phyloP scores from a whole-genome alignment of 2,797 vertebrate genomes.

The Argya squamiceps region DNA sequence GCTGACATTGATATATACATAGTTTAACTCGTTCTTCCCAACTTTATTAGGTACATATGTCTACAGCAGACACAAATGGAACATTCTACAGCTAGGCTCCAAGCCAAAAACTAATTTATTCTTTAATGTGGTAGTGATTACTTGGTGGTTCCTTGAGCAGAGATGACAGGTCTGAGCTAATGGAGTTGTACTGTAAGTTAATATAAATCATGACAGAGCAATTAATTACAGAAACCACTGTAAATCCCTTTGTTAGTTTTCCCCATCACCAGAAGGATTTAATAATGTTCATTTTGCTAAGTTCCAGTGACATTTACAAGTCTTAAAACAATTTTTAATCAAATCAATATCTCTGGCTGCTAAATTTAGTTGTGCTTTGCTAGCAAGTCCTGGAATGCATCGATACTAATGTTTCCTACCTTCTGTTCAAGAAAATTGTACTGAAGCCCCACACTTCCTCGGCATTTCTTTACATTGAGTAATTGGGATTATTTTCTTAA shows the following conservation, averaged over 20 bases:
- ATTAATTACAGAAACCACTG: constrained; percentile 86
- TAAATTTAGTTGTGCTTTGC: constrained; percentile 79
- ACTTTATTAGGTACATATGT: constrained; percentile 85
- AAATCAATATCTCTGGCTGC: constrained; percentile 83
- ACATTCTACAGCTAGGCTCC: constrained; percentile 80
- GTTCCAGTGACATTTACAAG: constrained; percentile 86
- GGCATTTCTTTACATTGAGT: constrained; percentile 68
- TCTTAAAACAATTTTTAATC: constrained; percentile 86
- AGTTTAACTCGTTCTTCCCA: constrained; percentile 79
- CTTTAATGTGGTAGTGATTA: constrained; percentile 86
- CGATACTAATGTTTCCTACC: constrained; percentile 69
- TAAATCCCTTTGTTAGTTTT: constrained; percentile 86
- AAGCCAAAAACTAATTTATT: constrained; percentile 85
- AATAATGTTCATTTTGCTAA: constrained; percentile 84
- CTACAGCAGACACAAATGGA: constrained; percentile 81
- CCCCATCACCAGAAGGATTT: constrained; percentile 83
- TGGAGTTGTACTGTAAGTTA: constrained; percentile 87
- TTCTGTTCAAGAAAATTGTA: constrained; percentile 73
- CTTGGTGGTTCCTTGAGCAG: constrained; percentile 82
- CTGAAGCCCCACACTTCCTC: constrained; percentile 53
- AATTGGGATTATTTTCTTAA: constrained; percentile 61
- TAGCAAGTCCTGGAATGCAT: constrained; percentile 74
- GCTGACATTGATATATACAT: constrained; percentile 73
- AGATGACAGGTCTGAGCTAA: constrained; percentile 86
- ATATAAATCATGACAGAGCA: constrained; percentile 87